Base-by-base conservation (phyloP, 2,797 vertebrate genomes). In the Argyrosomus regius region DNA sequence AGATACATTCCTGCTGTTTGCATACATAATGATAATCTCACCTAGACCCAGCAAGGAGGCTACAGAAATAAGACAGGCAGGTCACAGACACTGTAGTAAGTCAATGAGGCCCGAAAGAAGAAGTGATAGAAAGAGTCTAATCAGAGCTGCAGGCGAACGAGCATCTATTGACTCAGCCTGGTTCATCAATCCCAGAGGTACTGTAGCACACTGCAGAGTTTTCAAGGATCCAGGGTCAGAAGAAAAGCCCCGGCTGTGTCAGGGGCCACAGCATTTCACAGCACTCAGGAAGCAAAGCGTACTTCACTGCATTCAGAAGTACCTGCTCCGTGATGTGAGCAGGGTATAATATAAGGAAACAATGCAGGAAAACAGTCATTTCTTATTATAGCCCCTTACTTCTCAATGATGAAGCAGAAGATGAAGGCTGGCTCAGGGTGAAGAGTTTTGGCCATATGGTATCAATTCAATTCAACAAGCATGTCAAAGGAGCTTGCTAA, bases 161-260 rank as follows among this genome's bases (percentile, higher is more conserved):
- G 86, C 75, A 73, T 88, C 82, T 89, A 88, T 90, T 82, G 88
- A 92, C 86, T 89, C 79, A 50, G 72, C 68, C 73, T 76, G 68
- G 69, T 85, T 77, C 84, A 81, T 91, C 90, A 87, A 78, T 87
- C 87, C 78, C 39, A 63, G 72, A 13, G 6, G 68, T 72, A 22
- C 22, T 22, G 22, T 22, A 35, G 74, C 77, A 52, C 48, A 60
- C 70, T 68, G 85, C 75, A 12, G 54, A 72, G 80, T 71, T 83
- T 79, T 90, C 83, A 84, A 89, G 87, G 83, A 84, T 72, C 80
- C 65, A 14, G 77, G 87, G 89, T 91, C 78, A 79, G 48, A 43
- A 57, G 31, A 28, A 45, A 80, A 84, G 72, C 52, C 54, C 54
- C 13, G 10, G n/a, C 39, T 8, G 70, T 52, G 75, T 78, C 61